These are phyloP conservation scores for Cryptoprocta ferox DNA, from an alignment of 2,797 vertebrate species.

Conservation along the genomic window DNA sequence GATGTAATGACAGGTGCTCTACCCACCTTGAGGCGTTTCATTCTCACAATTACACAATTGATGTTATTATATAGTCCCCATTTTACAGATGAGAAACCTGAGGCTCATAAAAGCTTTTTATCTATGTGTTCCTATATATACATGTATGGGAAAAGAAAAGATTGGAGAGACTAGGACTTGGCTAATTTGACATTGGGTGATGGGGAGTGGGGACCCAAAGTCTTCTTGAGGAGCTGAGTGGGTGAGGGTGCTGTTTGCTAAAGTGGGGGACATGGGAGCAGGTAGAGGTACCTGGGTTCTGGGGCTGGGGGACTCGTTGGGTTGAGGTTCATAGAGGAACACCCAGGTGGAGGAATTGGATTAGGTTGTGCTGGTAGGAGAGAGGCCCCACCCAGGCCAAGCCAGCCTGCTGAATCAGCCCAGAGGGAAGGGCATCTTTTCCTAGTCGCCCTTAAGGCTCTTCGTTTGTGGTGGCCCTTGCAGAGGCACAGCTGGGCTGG, in stretches of 20 bases:
- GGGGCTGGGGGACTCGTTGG: neutral
- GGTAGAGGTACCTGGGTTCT: neutral
- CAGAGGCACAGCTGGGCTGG: neutral
- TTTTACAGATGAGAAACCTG: conserved; percentile 5
- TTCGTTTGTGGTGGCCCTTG: neutral
- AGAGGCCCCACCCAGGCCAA: neutral
- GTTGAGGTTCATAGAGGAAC: neutral
- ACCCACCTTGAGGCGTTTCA: neutral
- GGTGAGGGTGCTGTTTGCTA: neutral
- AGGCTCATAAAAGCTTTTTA: neutral
- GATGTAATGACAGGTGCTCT: neutral
- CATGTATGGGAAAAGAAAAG: neutral
- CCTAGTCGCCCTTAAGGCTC: neutral
- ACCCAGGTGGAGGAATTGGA: neutral
- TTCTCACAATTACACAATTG: neutral
- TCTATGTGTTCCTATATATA: neutral
- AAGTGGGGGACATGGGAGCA: neutral
- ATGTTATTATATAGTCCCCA: neutral
- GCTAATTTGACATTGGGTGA: neutral
- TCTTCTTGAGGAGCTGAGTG: conserved; percentile 9
- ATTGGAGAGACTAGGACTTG: neutral
- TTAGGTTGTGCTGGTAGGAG: neutral
- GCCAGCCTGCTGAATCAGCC: neutral
- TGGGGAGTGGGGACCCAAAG: neutral
- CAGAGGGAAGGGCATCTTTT: neutral